phyloP scores from a whole-genome alignment of 2,888 invertebrate species.

The Aspidapion aeneum region DNA sequence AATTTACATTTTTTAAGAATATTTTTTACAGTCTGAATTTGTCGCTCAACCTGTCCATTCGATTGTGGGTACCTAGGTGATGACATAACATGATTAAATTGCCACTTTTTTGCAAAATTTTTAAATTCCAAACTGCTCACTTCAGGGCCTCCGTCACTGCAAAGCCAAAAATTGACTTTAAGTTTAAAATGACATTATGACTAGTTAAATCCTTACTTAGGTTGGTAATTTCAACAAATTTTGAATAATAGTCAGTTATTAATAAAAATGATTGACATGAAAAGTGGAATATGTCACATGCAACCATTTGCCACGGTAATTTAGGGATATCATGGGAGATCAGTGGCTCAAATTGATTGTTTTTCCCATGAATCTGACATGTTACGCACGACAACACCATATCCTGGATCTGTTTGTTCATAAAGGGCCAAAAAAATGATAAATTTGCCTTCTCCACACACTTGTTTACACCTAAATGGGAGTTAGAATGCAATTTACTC shows the following conservation, averaged over 20 bases:
- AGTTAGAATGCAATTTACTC: not conserved
- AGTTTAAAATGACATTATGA: conserved; percentile 11
- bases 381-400: conserved; percentile 2
- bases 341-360: conserved; percentile 26
- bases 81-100: too few species aligned
- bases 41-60: too few species aligned
- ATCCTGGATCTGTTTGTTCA: conserved; percentile 5
- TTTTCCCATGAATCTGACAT: too few species aligned
- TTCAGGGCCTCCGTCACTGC: conserved; percentile 27
- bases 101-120: too few species aligned
- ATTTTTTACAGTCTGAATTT: too few species aligned
- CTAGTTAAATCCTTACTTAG: conserved; percentile 14
- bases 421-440: conserved; percentile 9
- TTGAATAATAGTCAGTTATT: conserved; percentile 21
- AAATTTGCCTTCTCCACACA: conserved; percentile 7
- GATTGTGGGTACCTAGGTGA: too few species aligned
- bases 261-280: not conserved
- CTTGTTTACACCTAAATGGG: conserved; percentile 1
- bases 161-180: conserved; percentile 22
- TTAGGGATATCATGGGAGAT: conserved; percentile 17
- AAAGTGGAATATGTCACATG: not conserved
- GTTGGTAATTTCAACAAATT: conserved; percentile 18
- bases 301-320: conserved; percentile 1
- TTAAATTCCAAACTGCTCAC: too few species aligned
- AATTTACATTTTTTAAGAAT: too few species aligned